Evolutionary conservation across 2,797 vertebrate species (phyloP), one percentile per base, ranked within the genome.

Genomic region (Gymnothorax reevesii): DNA sequence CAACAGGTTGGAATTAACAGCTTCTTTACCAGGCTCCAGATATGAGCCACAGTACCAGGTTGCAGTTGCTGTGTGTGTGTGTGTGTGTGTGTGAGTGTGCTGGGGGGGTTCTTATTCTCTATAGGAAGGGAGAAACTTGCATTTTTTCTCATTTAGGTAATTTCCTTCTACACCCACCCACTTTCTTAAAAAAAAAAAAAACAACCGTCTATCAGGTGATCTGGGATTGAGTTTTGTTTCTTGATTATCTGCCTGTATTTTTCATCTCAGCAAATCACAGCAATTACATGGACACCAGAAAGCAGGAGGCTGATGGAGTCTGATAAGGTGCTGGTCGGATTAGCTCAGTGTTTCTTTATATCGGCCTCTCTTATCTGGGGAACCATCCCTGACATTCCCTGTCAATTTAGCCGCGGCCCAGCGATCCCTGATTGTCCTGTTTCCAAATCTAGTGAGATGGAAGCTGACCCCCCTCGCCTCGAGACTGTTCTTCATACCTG

Each of bases 231-330:
- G 90, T 92, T 95, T 89, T 89, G 88, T 92, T 93, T 94, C 96
- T 95, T 95, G 92, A 91, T 96, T 96, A 94, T 95, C 95, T 96
- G 92, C 94, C 91, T 95, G 85, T 95, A 94, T 94, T 95, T 96
- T 96, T 97, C 94, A 95, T 96, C 95, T 96, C 93, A 94, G 95
- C 94, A 97, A 96, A 97, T 98, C 95, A 95, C 94, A 96, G 94
- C 95, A 97, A 95, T 97, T 97, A 96, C 94, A 92, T 94, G 94
- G 93, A 93, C 93, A 92, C 94, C 88, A 93, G 94, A 94, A 95
- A 94, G 92, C 94, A 94, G 94, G 92, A 94, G 90, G 92, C 95
- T 97, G 95, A 95, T 97, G 94, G 93, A 75, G 62, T 90, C 71
- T 7, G 92, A 93, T 95, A 95, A 94, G 93, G 87, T 91, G 87